Evolutionary conservation across 2,113 vertebrate genomes (phyloP).

Genomic region (Notarius quadriscutis): DNA sequence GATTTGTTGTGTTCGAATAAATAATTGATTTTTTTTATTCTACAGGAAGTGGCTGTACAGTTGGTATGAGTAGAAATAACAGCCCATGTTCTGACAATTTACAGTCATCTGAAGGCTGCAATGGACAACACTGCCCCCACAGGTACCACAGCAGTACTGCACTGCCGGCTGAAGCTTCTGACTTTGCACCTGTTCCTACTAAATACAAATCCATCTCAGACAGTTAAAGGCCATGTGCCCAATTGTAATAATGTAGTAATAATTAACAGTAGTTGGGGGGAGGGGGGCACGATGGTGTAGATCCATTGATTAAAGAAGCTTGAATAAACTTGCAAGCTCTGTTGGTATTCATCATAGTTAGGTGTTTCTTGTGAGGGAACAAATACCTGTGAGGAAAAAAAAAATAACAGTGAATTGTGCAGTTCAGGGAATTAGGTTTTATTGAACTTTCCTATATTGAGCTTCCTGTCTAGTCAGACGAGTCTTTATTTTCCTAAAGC

Average conservation of each 20-base stretch:
- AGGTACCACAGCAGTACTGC: slow-evolving; percentile 69
- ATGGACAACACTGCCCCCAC: slow-evolving; percentile 83
- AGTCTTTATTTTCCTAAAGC: slow-evolving; percentile 11
- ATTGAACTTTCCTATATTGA: slow-evolving; percentile 24
- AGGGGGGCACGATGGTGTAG: not conserved
- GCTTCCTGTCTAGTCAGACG: slow-evolving; percentile 32
- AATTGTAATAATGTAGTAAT: not conserved
- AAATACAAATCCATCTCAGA: not conserved
- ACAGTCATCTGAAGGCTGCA: slow-evolving; percentile 72
- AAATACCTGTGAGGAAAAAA: not conserved
- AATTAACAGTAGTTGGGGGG: not conserved
- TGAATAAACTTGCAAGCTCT: not conserved
- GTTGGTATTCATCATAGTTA: not conserved
- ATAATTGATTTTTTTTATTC: not conserved
- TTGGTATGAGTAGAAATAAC: slow-evolving; percentile 65
- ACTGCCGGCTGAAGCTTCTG: not conserved
- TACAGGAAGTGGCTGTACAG: slow-evolving; percentile 74
- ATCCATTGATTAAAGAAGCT: not conserved
- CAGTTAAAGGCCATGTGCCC: not conserved
- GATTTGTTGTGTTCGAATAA: not conserved
- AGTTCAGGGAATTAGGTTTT: slow-evolving; percentile 13
- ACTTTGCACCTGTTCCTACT: not conserved
- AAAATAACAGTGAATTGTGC: not conserved
- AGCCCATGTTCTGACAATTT: slow-evolving; percentile 72
- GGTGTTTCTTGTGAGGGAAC: not conserved